These are phyloP conservation scores for Macrophya annulata DNA, from an alignment of 2,888 invertebrate genomes.

Conservation along the genomic window DNA sequence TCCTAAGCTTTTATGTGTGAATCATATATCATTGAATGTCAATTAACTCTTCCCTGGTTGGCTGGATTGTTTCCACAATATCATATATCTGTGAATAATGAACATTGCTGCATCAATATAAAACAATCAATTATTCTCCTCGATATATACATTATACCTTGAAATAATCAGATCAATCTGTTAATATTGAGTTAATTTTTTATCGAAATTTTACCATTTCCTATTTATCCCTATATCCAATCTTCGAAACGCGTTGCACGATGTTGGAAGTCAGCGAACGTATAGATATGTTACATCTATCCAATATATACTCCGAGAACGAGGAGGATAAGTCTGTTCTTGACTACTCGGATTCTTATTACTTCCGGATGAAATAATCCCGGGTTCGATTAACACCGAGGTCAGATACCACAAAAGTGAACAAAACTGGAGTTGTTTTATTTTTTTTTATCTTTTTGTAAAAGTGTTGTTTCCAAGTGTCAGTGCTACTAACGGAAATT, in stretches of 20 bases:
- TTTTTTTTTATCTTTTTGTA: too few species aligned
- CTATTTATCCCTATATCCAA: slow-evolving; percentile 29
- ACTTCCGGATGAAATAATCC: slow-evolving; percentile 28
- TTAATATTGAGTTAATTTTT: background rate
- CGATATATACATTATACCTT: background rate
- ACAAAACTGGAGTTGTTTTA: background rate
- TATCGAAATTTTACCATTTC: slow-evolving; percentile 18
- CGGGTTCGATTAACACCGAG: background rate
- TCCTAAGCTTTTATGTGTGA: slow-evolving; percentile 32
- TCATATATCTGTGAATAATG: slow-evolving; percentile 42
- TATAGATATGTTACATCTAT: slow-evolving; percentile 39
- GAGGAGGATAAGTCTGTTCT: background rate
- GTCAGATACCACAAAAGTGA: slow-evolving; percentile 2
- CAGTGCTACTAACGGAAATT: slow-evolving; percentile 30
- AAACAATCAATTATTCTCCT: slow-evolving; percentile 27
- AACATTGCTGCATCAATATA: slow-evolving; percentile 12
- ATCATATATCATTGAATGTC: slow-evolving; percentile 51
- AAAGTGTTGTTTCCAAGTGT: slow-evolving; percentile 26
- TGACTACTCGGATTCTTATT: slow-evolving; percentile 36
- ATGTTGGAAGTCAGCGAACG: background rate
- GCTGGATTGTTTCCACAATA: slow-evolving; percentile 40
- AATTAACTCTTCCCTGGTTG: slow-evolving; percentile 43
- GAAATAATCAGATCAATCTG: background rate
- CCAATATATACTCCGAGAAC: slow-evolving; percentile 35
- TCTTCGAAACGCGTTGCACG: slow-evolving; percentile 21